A percentile compares a stretch with the other conserved stretches of the same genome.
Conservation (phyloP, 2,888 invertebrate genomes). For the Euplexia lucipara region DNA sequence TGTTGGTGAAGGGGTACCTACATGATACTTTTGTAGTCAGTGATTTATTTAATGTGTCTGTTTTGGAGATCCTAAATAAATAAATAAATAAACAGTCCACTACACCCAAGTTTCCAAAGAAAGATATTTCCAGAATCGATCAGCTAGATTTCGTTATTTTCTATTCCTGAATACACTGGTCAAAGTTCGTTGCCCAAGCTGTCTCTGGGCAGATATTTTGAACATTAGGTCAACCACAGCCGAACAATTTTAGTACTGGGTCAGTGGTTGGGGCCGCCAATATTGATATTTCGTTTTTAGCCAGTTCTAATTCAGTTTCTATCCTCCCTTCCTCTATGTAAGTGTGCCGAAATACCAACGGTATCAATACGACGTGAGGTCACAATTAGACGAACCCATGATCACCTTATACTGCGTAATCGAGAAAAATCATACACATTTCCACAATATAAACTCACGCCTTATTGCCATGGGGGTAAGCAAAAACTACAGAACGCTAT, state of each 20-base stretch:
- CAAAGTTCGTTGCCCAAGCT: background rate
- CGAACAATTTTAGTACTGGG: slow-evolving; percentile 6
- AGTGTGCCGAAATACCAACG: no score
- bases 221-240: slow-evolving; percentile 12
- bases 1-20: no score
- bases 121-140: no score
- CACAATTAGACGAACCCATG: background rate
- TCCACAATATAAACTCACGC: no score
- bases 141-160: background rate
- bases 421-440: background rate
- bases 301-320: background rate
- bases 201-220: background rate
- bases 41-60: no score
- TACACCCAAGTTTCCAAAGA: no score
- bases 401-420: background rate
- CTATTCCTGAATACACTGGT: background rate
- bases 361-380: background rate
- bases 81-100: no score
- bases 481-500: no score
- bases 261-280: slow-evolving; percentile 2
- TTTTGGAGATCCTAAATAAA: no score
- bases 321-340: background rate
- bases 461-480: no score
- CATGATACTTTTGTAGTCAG: no score
- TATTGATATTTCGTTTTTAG: background rate